A percentile compares a stretch with the other conserved stretches of the same genome.
These are phyloP conservation scores for Hylaeus anthracinus DNA, from an alignment of 1,140 invertebrate species.

Conservation along the genomic window DNA sequence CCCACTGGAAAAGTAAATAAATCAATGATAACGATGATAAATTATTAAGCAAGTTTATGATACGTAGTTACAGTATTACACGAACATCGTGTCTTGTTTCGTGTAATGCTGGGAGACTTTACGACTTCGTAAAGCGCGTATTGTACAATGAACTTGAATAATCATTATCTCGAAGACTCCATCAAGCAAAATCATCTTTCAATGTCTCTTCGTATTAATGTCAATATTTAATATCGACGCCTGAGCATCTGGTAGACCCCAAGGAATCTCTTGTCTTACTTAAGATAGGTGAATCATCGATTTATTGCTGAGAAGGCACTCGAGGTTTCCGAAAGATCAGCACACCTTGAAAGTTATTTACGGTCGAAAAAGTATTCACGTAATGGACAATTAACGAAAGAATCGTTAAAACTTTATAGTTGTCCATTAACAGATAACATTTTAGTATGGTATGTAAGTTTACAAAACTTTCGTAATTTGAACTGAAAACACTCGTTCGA, in stretches of 20 bases:
- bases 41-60: too few species aligned
- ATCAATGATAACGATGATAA: too few species aligned
- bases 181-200: not conserved
- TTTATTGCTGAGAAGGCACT: conserved; percentile 24
- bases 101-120: not conserved
- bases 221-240: conserved; percentile 31
- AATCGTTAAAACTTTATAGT: conserved; percentile 20
- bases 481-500: too few species aligned
- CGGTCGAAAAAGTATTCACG: conserved; percentile 12
- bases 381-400: not conserved
- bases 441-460: too few species aligned
- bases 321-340: not conserved
- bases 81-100: not conserved
- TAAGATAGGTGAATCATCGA: not conserved
- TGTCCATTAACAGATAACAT: not conserved
- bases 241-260: not conserved
- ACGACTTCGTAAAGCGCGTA: not conserved
- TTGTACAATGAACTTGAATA: not conserved
- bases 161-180: not conserved
- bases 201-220: not conserved
- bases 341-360: not conserved
- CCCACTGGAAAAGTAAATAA: too few species aligned
- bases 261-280: conserved; percentile 3
- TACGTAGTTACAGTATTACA: too few species aligned
- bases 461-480: too few species aligned